Evolutionary conservation across 2,888 invertebrate species (phyloP).

Genomic region (Caenorhabditis japonica): DNA sequence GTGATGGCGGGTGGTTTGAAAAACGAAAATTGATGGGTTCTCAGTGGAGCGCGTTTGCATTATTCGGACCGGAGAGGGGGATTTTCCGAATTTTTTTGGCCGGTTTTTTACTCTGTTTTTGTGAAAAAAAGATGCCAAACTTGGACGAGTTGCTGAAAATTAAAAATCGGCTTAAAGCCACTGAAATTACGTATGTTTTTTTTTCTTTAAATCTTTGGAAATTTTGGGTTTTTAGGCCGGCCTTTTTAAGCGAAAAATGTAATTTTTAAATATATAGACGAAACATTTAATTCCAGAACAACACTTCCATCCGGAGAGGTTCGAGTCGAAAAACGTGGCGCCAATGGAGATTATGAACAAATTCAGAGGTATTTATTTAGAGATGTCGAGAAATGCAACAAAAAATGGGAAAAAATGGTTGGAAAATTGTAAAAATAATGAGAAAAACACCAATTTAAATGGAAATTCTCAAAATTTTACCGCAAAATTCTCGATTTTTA

Average conservation of each 20-base stretch:
- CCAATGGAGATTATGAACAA: constrained; percentile 27
- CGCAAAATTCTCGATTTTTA: no score
- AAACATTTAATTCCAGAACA: constrained; percentile 23
- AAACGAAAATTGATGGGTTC: constrained; percentile 2
- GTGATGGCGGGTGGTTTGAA: not conserved
- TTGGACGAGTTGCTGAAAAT: constrained; percentile 44
- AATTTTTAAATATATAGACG: not conserved
- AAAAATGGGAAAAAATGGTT: no score
- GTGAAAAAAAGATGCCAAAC: constrained; percentile 34
- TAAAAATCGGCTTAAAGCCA: constrained; percentile 46
- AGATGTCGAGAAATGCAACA: not conserved
- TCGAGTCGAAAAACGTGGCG: constrained; percentile 15
- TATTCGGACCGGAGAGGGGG: not conserved
- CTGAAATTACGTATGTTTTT: constrained; percentile 45
- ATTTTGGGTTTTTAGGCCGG: no score
- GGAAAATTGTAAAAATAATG: no score
- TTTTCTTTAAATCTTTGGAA: not conserved
- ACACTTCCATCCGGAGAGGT: constrained; percentile 39
- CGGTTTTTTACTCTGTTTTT: not conserved
- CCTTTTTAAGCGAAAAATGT: not conserved
- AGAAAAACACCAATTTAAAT: no score
- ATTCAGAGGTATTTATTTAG: constrained; percentile 1
- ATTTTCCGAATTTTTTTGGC: not conserved
- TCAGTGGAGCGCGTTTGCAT: constrained; percentile 22
- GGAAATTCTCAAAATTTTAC: no score